Percentiles rank a stretch among this genome's conserved stretches.
phyloP scores from a whole-genome alignment of 2,888 invertebrate genomes.

The Chrysodeixis includens region DNA sequence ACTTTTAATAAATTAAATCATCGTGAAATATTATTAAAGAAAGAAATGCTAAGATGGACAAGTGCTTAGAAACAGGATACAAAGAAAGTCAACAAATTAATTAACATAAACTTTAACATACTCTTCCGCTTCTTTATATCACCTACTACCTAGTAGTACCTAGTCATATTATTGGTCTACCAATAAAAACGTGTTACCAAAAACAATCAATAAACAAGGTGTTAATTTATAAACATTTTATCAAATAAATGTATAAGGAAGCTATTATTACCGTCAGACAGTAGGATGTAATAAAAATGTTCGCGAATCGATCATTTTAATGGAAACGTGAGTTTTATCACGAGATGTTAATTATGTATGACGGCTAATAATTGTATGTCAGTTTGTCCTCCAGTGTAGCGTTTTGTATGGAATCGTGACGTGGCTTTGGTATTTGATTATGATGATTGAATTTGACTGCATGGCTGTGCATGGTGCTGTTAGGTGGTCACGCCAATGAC shows the following conservation, averaged over 20 bases:
- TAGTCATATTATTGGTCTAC: neutral
- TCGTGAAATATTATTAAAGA: too few relatives aligned
- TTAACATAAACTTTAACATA: too few relatives aligned
- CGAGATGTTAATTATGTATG: constrained; percentile 37
- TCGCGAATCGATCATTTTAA: constrained; percentile 46
- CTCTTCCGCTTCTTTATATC: too few relatives aligned
- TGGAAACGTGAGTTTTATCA: constrained; percentile 54
- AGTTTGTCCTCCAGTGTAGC: constrained; percentile 35
- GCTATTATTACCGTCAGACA: constrained; percentile 31
- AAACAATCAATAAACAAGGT: constrained; percentile 34
- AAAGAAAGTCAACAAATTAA: too few relatives aligned
- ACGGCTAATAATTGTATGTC: constrained; percentile 30
- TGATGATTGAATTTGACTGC: neutral
- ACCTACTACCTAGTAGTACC: too few relatives aligned
- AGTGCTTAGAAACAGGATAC: too few relatives aligned
- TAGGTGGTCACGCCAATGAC: too few relatives aligned
- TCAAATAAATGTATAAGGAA: constrained; percentile 43
- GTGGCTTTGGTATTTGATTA: neutral
- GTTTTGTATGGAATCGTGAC: neutral
- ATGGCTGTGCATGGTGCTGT: too few relatives aligned
- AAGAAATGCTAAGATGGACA: too few relatives aligned
- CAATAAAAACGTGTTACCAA: constrained; percentile 43
- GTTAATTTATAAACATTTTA: constrained; percentile 29
- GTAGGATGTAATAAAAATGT: constrained; percentile 48
- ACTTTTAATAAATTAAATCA: too few relatives aligned